A percentile compares a stretch with the other conserved stretches of the same genome.
These are phyloP conservation scores for Diploptera punctata DNA, from an alignment of 2,888 invertebrate genomes.

Conservation along the genomic window DNA sequence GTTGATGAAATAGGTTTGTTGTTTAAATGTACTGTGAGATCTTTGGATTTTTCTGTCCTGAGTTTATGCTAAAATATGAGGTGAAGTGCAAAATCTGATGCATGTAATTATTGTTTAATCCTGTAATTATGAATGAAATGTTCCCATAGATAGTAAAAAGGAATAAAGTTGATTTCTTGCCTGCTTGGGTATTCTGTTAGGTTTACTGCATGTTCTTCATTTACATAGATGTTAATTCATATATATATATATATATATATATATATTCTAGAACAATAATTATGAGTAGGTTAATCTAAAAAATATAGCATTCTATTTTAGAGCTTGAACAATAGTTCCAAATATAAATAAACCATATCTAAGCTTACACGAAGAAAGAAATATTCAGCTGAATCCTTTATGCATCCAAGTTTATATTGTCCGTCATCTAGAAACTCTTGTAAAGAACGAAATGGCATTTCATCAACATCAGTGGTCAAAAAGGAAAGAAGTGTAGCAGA, in stretches of 20 bases:
- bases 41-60: too few species aligned
- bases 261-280: not conserved
- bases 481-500: not conserved
- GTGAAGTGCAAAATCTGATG: too few species aligned
- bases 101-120: too few species aligned
- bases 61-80: too few species aligned
- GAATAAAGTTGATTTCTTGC: too few species aligned
- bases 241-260: not conserved
- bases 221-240: not conserved
- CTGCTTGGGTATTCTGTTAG: not conserved
- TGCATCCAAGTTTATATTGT: not conserved
- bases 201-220: not conserved
- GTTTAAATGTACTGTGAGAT: too few species aligned
- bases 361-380: slow-evolving; percentile 3
- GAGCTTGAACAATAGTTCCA: not conserved
- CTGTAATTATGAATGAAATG: too few species aligned
- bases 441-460: not conserved
- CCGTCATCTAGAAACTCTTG: not conserved
- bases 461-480: not conserved
- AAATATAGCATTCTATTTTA: not conserved
- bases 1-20: too few species aligned
- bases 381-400: not conserved
- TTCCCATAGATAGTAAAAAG: too few species aligned
- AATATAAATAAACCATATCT: not conserved
- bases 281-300: not conserved